These are phyloP conservation scores for Drosophila lacertosa DNA, from an alignment of 1,140 invertebrate species.

Conservation along the genomic window DNA sequence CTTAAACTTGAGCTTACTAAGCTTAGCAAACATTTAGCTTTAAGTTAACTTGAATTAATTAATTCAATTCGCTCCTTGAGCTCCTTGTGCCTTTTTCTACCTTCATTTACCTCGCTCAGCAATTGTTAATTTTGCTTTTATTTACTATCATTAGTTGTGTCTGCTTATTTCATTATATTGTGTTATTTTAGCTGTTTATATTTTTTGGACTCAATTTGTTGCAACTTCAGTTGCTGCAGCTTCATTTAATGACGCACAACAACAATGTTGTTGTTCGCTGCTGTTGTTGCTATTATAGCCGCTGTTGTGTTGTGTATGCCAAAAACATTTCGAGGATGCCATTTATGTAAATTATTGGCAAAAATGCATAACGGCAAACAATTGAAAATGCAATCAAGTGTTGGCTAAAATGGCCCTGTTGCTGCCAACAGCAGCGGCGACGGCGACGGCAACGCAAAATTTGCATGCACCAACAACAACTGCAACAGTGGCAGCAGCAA, in stretches of 20 bases:
- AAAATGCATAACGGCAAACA: slow-evolving; percentile 81
- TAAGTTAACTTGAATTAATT: no score
- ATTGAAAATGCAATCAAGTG: slow-evolving; percentile 81
- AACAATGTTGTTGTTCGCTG: slow-evolving; percentile 23
- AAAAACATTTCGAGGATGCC: slow-evolving; percentile 32
- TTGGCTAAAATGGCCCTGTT: slow-evolving; percentile 69
- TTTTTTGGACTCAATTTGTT: slow-evolving; percentile 11
- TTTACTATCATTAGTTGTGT: no score
- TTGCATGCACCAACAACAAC: slow-evolving; percentile 56
- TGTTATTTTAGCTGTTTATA: neutral
- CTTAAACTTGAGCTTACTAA: neutral
- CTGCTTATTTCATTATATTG: no score
- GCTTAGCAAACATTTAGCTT: no score
- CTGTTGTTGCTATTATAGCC: neutral
- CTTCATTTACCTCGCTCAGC: no score
- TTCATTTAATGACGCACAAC: slow-evolving; percentile 10
- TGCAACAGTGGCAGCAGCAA: slow-evolving; percentile 29
- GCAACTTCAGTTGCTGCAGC: slow-evolving; percentile 8
- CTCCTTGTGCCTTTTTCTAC: no score
- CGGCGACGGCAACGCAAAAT: slow-evolving; percentile 46
- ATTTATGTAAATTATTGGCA: slow-evolving; percentile 81
- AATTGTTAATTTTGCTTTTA: no score
- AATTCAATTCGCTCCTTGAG: no score
- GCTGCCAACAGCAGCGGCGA: slow-evolving; percentile 50
- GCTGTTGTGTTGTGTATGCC: slow-evolving; percentile 28